phyloP scores from a whole-genome alignment of 2,797 vertebrate species.

The Pantherophis alleghaniensis region DNA sequence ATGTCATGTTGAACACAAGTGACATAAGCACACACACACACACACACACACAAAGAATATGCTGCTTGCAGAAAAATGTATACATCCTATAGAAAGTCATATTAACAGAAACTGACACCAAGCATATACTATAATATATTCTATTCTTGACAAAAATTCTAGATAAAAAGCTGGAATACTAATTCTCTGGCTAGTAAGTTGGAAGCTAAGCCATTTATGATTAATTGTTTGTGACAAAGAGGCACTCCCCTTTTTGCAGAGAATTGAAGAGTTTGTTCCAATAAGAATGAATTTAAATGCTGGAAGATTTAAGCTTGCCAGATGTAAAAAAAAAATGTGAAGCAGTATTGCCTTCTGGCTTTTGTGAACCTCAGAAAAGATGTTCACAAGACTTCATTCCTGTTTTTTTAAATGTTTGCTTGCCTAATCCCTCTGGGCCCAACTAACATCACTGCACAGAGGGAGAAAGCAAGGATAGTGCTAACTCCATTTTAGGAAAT shows the following conservation, averaged over 20 bases:
- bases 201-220: conserved; percentile 12
- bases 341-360: neutral
- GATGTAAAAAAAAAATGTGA: neutral
- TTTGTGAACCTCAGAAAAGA: neutral
- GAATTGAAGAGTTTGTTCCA: conserved; percentile 5
- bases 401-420: neutral
- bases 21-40: neutral
- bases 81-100: conserved; percentile 4
- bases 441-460: neutral
- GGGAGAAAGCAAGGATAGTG: neutral
- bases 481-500: neutral
- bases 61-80: conserved; percentile 11
- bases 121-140: conserved; percentile 35
- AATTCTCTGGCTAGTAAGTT: conserved; percentile 13
- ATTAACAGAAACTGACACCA: conserved; percentile 40
- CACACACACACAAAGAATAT: neutral
- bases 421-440: neutral
- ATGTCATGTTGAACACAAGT: conserved; percentile 30
- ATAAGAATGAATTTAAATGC: conserved; percentile 2
- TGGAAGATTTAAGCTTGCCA: neutral
- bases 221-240: conserved; percentile 24
- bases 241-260: neutral
- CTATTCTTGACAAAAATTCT: neutral
- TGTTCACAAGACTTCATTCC: neutral
- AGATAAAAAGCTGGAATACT: conserved; percentile 29